phyloP scores from a whole-genome alignment of 2,113 vertebrate genomes.

The Leucosticte australis region DNA sequence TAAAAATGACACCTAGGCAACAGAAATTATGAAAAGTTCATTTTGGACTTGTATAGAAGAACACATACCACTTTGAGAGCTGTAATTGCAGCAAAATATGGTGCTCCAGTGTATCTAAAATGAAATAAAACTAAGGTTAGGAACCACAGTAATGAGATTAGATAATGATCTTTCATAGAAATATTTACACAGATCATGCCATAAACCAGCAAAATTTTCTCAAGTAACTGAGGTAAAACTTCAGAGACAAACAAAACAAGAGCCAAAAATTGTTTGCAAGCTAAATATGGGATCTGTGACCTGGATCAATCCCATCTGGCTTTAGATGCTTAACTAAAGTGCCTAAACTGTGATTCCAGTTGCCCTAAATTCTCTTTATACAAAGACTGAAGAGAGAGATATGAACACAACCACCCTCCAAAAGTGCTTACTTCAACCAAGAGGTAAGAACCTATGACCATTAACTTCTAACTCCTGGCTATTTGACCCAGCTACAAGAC shows the following conservation, averaged over 20 bases:
- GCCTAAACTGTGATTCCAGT: background rate
- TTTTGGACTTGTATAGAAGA: background rate
- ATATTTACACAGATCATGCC: background rate
- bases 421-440: background rate
- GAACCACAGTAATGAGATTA: background rate
- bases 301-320: background rate
- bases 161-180: background rate
- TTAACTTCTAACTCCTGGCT: background rate
- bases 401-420: background rate
- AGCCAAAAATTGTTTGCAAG: background rate
- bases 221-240: background rate
- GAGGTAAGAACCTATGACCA: background rate
- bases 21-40: background rate
- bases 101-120: constrained; percentile 93
- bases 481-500: background rate
- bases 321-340: background rate
- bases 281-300: background rate
- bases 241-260: background rate
- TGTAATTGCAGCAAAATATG: constrained; percentile 95
- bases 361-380: background rate
- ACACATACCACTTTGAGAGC: constrained; percentile 92
- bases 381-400: background rate
- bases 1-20: background rate
- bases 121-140: background rate
- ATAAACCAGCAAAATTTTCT: background rate